These are phyloP conservation scores for Dolichopus griseipennis DNA, from an alignment of 2,888 invertebrate genomes.

Conservation along the genomic window DNA sequence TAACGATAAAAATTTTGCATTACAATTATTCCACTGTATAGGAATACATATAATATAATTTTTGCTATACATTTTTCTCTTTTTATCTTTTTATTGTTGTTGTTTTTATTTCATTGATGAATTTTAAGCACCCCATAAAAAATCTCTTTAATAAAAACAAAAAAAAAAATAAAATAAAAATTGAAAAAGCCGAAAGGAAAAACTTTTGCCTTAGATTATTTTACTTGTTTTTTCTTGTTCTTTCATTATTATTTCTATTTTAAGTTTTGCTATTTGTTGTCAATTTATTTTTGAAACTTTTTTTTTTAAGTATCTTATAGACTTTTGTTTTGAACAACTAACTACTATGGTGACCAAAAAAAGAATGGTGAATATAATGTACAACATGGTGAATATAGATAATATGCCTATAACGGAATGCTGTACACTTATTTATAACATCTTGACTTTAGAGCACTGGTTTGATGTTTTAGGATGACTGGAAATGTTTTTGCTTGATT, in stretches of 20 bases:
- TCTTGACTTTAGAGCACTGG: neutral
- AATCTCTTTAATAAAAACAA: neutral
- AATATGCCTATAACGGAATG: too few species aligned
- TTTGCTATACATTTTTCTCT: too few species aligned
- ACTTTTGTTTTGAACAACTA: neutral
- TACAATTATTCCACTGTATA: too few species aligned
- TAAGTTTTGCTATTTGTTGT: neutral
- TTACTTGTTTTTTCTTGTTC: neutral
- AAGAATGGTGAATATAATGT: too few species aligned
- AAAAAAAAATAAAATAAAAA: neutral
- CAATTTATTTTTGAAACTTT: neutral
- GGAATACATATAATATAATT: too few species aligned
- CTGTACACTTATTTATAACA: neutral
- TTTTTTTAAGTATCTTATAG: neutral
- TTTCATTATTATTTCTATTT: neutral
- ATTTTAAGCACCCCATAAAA: constrained; percentile 1
- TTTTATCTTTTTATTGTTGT: neutral
- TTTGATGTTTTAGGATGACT: neutral
- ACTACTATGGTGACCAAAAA: too few species aligned
- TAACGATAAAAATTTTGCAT: too few species aligned
- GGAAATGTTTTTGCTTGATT: neutral
- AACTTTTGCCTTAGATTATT: neutral
- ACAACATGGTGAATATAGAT: neutral
- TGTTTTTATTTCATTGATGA: constrained; percentile 4
- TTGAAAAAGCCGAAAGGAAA: neutral